Percentiles rank a stretch among this genome's conserved stretches.
Evolutionary conservation across 2,888 invertebrate species (phyloP).

Genomic region (Melipona beecheii): DNA sequence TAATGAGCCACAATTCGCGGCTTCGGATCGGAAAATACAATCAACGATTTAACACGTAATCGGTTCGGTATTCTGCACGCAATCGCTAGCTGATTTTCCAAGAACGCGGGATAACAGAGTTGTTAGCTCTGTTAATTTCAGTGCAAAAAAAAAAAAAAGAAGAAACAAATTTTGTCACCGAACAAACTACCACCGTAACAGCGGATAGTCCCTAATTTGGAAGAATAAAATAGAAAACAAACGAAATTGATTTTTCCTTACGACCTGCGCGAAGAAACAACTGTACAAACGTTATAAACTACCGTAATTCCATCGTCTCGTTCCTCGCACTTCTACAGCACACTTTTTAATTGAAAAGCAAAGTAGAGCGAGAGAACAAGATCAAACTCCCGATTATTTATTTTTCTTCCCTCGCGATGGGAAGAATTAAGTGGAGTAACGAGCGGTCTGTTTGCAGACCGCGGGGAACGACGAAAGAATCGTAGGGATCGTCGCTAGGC

Average conservation of each 20-base stretch:
- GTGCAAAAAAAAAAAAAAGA: not conserved
- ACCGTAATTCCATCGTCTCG: not conserved
- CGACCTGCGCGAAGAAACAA: too few species aligned
- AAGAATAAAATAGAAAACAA: too few species aligned
- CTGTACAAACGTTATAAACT: not conserved
- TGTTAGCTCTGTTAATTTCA: not conserved
- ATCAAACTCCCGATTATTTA: not conserved
- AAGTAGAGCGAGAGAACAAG: not conserved
- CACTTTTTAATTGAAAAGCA: not conserved
- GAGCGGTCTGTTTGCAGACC: not conserved
- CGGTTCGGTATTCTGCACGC: not conserved
- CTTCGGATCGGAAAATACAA: slow-evolving; percentile 6
- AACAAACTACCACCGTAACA: too few species aligned
- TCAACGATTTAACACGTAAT: slow-evolving; percentile 6
- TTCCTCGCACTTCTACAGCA: not conserved
- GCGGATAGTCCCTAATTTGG: too few species aligned
- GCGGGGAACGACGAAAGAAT: not conserved
- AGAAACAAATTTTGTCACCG: too few species aligned
- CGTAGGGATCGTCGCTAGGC: not conserved
- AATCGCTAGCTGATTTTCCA: not conserved
- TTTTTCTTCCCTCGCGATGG: not conserved
- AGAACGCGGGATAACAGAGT: not conserved
- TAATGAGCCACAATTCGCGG: slow-evolving; percentile 3
- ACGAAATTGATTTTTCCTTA: too few species aligned
- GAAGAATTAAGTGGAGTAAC: not conserved